A percentile compares a stretch with the other conserved stretches of the same genome.
Evolutionary conservation across 2,797 vertebrate genomes (phyloP).

Genomic region (Melanotaenia trifasciata): DNA sequence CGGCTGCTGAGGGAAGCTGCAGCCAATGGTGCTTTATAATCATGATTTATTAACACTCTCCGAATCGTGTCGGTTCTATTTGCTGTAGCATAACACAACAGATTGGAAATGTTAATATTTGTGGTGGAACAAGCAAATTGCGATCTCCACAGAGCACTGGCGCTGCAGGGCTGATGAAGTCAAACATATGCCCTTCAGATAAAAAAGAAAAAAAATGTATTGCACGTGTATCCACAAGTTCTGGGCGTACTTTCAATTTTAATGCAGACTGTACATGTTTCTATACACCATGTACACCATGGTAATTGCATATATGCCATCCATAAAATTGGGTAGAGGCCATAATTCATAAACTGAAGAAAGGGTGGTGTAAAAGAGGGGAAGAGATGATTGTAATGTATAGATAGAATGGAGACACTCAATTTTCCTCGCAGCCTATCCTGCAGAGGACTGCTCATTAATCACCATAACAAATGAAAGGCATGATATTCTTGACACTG

Average conservation of each 20-base stretch:
- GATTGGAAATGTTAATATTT: conserved; percentile 85
- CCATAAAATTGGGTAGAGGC: conserved; percentile 67
- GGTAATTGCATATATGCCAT: conserved; percentile 66
- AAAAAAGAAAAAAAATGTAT: not conserved
- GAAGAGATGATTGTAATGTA: conserved; percentile 62
- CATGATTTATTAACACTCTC: conserved; percentile 84
- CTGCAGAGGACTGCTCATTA: conserved; percentile 65
- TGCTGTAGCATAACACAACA: conserved; percentile 75
- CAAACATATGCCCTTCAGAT: conserved; percentile 72
- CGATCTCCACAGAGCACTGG: conserved; percentile 32
- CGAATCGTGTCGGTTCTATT: conserved; percentile 76
- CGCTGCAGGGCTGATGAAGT: conserved; percentile 66
- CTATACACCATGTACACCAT: not conserved
- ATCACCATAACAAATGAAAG: conserved; percentile 78
- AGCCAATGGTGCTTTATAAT: conserved; percentile 79
- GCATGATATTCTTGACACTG: conserved; percentile 51
- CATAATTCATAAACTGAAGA: conserved; percentile 57
- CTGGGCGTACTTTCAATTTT: conserved; percentile 20
- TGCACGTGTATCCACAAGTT: conserved; percentile 16
- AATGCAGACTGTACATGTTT: not conserved
- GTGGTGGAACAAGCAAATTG: conserved; percentile 64
- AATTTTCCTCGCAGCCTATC: conserved; percentile 63
- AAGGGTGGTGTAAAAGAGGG: conserved; percentile 18
- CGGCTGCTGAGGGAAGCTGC: conserved; percentile 65
- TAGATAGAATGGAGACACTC: conserved; percentile 64